phyloP scores from a whole-genome alignment of 2,888 invertebrate species.

The Idaea aversata region DNA sequence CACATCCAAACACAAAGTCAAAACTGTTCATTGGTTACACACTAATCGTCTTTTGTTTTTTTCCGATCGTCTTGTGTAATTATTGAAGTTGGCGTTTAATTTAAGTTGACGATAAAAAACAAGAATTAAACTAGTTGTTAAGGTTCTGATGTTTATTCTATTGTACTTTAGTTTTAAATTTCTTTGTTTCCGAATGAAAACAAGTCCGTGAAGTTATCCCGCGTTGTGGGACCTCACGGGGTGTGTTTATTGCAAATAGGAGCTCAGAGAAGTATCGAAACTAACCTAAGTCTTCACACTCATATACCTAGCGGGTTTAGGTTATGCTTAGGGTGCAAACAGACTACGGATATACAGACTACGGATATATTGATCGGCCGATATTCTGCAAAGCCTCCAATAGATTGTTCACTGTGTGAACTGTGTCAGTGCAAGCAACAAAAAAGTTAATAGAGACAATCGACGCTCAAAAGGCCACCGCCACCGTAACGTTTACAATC shows the following conservation, averaged over 20 bases:
- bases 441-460: too few relatives aligned
- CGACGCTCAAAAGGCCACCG: too few relatives aligned
- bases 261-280: slow-evolving; percentile 43
- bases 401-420: too few relatives aligned
- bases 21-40: neutral
- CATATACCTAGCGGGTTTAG: neutral
- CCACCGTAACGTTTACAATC: too few relatives aligned
- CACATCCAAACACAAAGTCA: neutral
- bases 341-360: neutral
- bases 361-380: neutral
- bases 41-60: neutral
- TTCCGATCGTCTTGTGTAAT: too few relatives aligned
- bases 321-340: slow-evolving; percentile 3
- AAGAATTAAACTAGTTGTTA: too few relatives aligned
- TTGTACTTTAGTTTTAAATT: neutral
- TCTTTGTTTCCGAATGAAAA: slow-evolving; percentile 56
- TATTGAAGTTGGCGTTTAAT: too few relatives aligned
- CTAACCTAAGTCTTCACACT: slow-evolving; percentile 14
- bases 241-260: slow-evolving; percentile 70
- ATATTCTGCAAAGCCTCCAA: too few relatives aligned
- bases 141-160: neutral
- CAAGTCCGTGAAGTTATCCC: slow-evolving; percentile 59
- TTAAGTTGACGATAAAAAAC: too few relatives aligned
- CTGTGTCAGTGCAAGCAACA: too few relatives aligned
- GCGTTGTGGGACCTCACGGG: slow-evolving; percentile 52